Percentiles rank a stretch among this genome's conserved stretches.
These are phyloP conservation scores for Leiothrix lutea DNA, from an alignment of 2,113 vertebrate genomes.

Conservation along the genomic window DNA sequence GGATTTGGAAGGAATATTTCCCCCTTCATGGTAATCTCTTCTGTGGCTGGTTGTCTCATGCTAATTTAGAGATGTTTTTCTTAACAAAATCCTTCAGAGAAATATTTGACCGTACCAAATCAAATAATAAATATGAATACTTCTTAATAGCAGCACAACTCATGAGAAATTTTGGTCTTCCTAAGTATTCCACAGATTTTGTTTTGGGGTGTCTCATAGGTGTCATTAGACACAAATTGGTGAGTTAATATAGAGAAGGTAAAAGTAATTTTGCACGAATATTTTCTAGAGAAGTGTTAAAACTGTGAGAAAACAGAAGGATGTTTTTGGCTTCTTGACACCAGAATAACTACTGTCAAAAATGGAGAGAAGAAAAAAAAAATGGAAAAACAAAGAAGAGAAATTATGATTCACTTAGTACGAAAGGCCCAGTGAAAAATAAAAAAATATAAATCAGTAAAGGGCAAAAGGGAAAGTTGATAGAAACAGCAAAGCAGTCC, in stretches of 20 bases:
- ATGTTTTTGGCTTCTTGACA: background rate
- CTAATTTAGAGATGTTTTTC: background rate
- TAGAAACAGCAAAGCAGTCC: background rate
- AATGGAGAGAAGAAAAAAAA: background rate
- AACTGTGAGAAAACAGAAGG: background rate
- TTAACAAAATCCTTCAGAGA: background rate
- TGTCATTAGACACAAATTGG: background rate
- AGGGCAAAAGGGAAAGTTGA: background rate
- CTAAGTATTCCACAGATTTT: background rate
- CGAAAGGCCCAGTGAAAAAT: background rate
- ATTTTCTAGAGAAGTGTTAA: background rate
- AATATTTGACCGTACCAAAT: background rate
- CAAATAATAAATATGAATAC: fast-evolving
- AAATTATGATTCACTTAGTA: background rate
- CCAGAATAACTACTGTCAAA: background rate
- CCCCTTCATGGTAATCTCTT: fast-evolving
- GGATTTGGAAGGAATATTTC: background rate
- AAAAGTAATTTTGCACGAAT: background rate
- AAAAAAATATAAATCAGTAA: background rate
- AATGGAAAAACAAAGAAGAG: fast-evolving
- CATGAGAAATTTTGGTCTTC: background rate
- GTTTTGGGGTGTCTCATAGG: background rate
- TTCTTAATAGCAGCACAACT: background rate
- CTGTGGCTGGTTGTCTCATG: background rate
- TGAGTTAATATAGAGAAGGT: background rate